phyloP scores from a whole-genome alignment of 2,113 vertebrate genomes.

The Archocentrus centrarchus region DNA sequence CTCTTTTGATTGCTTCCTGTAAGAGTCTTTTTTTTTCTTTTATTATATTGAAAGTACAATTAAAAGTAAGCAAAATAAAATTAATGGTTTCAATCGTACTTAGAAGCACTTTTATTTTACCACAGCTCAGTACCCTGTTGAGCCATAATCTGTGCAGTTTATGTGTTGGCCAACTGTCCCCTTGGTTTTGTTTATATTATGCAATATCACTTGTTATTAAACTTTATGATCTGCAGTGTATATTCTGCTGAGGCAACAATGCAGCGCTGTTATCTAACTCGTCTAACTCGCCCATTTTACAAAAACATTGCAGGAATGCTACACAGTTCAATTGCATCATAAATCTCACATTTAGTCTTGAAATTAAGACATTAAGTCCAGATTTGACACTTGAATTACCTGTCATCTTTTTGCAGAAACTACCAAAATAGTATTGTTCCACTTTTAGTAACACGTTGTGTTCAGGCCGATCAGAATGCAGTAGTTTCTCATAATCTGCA shows the following conservation, averaged over 20 bases:
- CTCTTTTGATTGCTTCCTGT: not conserved
- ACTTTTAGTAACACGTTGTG: not conserved
- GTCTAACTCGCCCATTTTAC: not conserved
- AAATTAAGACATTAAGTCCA: not conserved
- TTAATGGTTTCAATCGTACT: not conserved
- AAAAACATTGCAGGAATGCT: not conserved
- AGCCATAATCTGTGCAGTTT: not conserved
- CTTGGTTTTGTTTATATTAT: not conserved
- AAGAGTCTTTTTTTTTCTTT: not conserved
- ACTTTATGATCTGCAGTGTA: not conserved
- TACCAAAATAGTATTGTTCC: not conserved
- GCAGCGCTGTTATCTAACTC: not conserved
- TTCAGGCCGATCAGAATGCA: not conserved
- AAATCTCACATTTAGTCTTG: not conserved
- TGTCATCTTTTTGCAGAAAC: not conserved
- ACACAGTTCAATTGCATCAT: not conserved
- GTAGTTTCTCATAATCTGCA: not conserved
- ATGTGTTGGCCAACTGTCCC: not conserved
- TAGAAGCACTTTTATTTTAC: conserved; percentile 5
- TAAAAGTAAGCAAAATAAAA: not conserved
- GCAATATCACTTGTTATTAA: conserved; percentile 3
- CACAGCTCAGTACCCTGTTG: not conserved
- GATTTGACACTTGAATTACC: conserved; percentile 9
- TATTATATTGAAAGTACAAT: conserved; percentile 3
- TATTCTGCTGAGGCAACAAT: not conserved